Evolutionary conservation across 2,797 vertebrate species (phyloP).

Genomic region (Holocentrus rufus): DNA sequence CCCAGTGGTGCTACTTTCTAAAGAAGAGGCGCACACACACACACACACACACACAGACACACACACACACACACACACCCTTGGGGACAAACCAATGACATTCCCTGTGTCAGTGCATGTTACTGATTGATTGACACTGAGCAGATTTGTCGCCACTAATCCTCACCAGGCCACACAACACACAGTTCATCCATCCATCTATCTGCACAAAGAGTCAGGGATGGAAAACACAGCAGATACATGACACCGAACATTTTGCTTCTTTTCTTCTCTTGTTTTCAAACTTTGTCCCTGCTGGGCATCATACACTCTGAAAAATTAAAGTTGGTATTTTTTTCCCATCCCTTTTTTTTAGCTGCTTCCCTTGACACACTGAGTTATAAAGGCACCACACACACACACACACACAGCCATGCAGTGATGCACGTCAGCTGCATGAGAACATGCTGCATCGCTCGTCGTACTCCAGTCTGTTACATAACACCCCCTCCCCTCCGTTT

Average conservation of each 20-base stretch:
- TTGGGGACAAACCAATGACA: conserved; percentile 16
- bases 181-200: too few species aligned
- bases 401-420: conserved; percentile 13
- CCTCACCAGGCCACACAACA: neutral
- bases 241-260: too few species aligned
- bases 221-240: too few species aligned
- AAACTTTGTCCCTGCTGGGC: too few species aligned
- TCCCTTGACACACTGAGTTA: neutral
- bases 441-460: conserved; percentile 47
- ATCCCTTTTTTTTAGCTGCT: too few species aligned
- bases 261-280: too few species aligned
- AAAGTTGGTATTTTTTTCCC: too few species aligned
- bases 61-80: too few species aligned
- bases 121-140: conserved; percentile 24
- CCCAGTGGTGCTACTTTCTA: too few species aligned
- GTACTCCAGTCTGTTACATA: conserved; percentile 56
- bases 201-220: too few species aligned
- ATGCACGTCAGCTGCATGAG: neutral
- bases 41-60: too few species aligned
- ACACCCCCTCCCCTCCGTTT: conserved; percentile 25
- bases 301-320: too few species aligned
- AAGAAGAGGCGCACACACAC: neutral
- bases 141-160: conserved; percentile 6
- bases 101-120: neutral
- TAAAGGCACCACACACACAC: neutral